Conservation (phyloP, 2,113 vertebrate genomes). For the Urocitellus parryii region DNA sequence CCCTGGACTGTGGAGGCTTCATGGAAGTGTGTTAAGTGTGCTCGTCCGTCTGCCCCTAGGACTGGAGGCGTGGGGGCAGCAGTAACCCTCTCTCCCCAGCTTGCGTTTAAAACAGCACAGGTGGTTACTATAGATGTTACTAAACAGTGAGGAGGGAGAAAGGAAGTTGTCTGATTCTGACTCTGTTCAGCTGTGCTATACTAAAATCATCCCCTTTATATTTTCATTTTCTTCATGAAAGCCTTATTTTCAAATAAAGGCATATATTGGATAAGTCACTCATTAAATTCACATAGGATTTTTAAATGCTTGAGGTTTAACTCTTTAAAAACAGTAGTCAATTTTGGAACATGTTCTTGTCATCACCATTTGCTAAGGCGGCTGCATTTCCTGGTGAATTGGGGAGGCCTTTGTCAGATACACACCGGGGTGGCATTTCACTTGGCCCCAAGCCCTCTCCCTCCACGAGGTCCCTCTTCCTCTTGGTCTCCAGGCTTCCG, state of each 20-base stretch:
- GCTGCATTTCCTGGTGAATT: not conserved
- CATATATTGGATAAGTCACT: not conserved
- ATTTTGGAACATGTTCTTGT: not conserved
- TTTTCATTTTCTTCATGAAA: not conserved
- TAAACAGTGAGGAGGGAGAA: not conserved
- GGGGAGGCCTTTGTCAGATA: not conserved
- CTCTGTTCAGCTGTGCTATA: not conserved
- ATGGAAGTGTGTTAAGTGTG: not conserved
- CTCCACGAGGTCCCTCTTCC: rapidly evolving
- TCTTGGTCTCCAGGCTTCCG: too few species aligned
- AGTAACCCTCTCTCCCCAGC: rapidly evolving
- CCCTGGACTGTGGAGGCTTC: not conserved
- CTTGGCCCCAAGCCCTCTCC: rapidly evolving
- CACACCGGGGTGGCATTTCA: rapidly evolving
- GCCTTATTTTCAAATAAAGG: conserved; percentile 14
- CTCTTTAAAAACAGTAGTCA: not conserved
- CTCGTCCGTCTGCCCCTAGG: not conserved
- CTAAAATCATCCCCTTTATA: not conserved
- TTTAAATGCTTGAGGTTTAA: not conserved
- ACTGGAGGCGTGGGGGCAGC: not conserved
- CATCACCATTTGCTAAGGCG: not conserved
- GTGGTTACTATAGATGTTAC: not conserved
- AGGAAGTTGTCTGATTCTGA: not conserved
- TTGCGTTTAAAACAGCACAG: not conserved
- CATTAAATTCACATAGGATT: not conserved